Evolutionary conservation across 2,888 invertebrate genomes (phyloP).

Genomic region (Agriopis marginaria): DNA sequence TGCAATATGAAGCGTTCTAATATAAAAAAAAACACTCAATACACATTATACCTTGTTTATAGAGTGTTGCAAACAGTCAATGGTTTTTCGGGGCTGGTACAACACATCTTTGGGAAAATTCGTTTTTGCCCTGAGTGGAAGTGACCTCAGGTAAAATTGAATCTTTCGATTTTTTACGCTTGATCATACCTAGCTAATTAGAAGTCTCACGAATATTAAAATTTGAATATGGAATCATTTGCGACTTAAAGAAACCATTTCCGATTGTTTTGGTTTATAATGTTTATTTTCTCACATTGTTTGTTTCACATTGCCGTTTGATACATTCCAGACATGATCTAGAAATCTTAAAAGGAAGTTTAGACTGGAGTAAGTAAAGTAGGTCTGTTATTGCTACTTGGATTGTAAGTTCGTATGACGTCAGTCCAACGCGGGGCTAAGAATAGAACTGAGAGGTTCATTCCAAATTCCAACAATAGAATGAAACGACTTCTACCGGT

Average conservation of each 20-base stretch:
- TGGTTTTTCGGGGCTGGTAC: too few relatives aligned
- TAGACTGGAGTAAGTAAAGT: slow-evolving; percentile 30
- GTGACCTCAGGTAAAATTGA: too few relatives aligned
- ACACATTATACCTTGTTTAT: too few relatives aligned
- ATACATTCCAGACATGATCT: slow-evolving; percentile 27
- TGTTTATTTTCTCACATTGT: slow-evolving; percentile 16
- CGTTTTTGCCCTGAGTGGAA: too few relatives aligned
- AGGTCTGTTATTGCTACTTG: slow-evolving; percentile 28
- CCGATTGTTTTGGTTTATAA: slow-evolving; percentile 1
- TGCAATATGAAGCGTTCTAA: too few relatives aligned
- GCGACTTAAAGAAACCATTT: slow-evolving; percentile 8
- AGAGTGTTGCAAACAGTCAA: too few relatives aligned
- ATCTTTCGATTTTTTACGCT: too few relatives aligned
- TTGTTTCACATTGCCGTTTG: slow-evolving; percentile 15
- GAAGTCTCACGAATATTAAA: too few relatives aligned
- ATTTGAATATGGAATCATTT: too few relatives aligned
- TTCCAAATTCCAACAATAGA: slow-evolving; percentile 14
- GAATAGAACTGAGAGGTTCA: slow-evolving; percentile 15
- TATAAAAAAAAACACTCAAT: too few relatives aligned
- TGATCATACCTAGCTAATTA: too few relatives aligned
- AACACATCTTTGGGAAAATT: too few relatives aligned
- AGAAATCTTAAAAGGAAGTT: slow-evolving; percentile 34
- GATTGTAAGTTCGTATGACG: slow-evolving; percentile 24
- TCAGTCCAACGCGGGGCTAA: slow-evolving; percentile 4
- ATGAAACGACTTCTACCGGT: background rate